A percentile compares a stretch with the other conserved stretches of the same genome.
phyloP scores from a whole-genome alignment of 2,797 vertebrate species.

The Liparis tanakae region DNA sequence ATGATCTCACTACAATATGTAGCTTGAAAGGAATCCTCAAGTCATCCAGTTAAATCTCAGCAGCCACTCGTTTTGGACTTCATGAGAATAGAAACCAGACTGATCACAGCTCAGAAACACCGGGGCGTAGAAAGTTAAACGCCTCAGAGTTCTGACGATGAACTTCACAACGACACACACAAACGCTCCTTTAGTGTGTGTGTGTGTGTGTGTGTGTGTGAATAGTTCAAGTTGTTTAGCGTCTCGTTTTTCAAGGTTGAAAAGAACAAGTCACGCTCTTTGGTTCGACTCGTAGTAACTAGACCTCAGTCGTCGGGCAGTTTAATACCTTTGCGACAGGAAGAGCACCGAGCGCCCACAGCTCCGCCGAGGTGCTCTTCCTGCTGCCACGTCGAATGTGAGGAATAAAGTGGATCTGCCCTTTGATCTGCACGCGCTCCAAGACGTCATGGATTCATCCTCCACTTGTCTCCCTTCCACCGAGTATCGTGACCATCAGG shows the following conservation, averaged over 20 bases:
- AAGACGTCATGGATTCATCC: background rate
- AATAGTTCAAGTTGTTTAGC: background rate
- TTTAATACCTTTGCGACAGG: background rate
- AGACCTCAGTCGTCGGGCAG: conserved; percentile 14
- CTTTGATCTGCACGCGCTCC: background rate
- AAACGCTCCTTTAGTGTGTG: no score
- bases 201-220: no score
- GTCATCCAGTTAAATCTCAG: background rate
- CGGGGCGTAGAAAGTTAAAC: background rate
- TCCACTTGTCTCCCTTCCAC: background rate
- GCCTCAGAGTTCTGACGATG: background rate
- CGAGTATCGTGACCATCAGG: background rate
- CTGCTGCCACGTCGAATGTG: background rate
- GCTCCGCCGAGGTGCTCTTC: background rate
- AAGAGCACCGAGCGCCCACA: background rate
- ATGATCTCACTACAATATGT: conserved; percentile 27
- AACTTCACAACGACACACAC: no score
- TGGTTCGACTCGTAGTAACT: background rate
- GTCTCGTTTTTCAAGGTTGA: background rate
- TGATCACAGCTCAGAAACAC: conserved; percentile 12
- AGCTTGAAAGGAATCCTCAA: conserved; percentile 20
- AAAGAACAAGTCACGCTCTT: conserved; percentile 13
- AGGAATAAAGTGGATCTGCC: background rate
- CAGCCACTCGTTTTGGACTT: background rate
- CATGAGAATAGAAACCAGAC: conserved; percentile 10